Evolutionary conservation across 2,797 vertebrate species (phyloP).

Genomic region (Chiloscyllium punctatum): DNA sequence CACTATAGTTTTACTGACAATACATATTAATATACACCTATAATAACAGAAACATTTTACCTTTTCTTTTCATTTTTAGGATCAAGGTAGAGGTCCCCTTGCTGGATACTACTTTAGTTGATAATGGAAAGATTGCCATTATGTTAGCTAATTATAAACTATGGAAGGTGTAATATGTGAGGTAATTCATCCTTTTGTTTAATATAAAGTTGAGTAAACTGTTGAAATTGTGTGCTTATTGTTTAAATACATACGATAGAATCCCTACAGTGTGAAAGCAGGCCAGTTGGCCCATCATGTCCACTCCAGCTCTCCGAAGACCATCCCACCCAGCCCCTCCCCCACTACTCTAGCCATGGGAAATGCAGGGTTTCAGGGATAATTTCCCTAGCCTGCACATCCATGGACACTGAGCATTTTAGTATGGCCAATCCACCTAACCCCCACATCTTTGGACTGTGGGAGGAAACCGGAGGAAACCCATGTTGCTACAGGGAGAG

Average conservation of each 20-base stretch:
- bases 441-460: too few relatives aligned
- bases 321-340: too few relatives aligned
- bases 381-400: too few relatives aligned
- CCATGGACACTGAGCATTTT: too few relatives aligned
- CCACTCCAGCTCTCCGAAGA: too few relatives aligned
- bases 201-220: background rate
- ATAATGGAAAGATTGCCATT: constrained; percentile 13
- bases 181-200: background rate
- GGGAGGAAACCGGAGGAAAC: too few relatives aligned
- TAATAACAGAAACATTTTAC: background rate
- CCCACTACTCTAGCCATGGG: too few relatives aligned
- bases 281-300: too few relatives aligned
- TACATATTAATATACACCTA: background rate
- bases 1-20: background rate
- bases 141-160: background rate
- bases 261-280: too few relatives aligned
- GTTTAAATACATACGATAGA: background rate
- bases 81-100: background rate
- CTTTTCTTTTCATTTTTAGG: constrained; percentile 12
- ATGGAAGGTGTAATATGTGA: constrained; percentile 27
- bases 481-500: too few relatives aligned
- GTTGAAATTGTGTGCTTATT: background rate
- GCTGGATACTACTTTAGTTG: constrained; percentile 16
- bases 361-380: too few relatives aligned
- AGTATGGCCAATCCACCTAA: too few relatives aligned